Conservation (phyloP, 2,888 invertebrate species). For the Entomobrya proxima region DNA sequence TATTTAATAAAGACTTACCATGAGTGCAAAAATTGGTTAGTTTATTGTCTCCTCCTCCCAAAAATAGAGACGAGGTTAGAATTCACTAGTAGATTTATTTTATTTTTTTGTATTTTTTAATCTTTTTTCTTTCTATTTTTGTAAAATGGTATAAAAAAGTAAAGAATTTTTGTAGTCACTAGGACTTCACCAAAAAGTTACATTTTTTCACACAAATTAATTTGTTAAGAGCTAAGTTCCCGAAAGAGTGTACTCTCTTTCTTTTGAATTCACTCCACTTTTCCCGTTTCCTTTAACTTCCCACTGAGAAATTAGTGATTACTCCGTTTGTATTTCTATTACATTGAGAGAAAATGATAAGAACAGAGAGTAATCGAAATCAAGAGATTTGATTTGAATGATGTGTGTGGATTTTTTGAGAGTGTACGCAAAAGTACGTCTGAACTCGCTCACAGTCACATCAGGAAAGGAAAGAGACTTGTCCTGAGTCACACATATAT, state of each 20-base stretch:
- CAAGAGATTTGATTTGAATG: neutral
- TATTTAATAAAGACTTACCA: constrained; percentile 65
- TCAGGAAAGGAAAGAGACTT: constrained; percentile 72
- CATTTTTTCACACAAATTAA: constrained; percentile 61
- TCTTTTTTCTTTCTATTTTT: constrained; percentile 19
- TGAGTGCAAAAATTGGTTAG: constrained; percentile 63
- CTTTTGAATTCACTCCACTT: neutral
- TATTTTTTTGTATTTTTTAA: neutral
- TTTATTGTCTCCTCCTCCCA: constrained; percentile 62
- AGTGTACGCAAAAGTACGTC: constrained; percentile 12
- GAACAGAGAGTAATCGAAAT: neutral
- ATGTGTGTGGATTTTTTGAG: constrained; percentile 41
- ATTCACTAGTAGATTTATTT: neutral
- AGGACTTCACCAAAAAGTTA: constrained; percentile 62
- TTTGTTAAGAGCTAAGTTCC: constrained; percentile 49
- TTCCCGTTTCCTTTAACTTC: neutral
- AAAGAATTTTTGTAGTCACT: constrained; percentile 64
- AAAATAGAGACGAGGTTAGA: constrained; percentile 1
- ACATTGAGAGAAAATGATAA: constrained; percentile 25
- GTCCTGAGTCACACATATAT: constrained; percentile 67
- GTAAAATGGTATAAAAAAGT: constrained; percentile 40
- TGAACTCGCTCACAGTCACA: constrained; percentile 62
- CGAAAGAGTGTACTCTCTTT: neutral
- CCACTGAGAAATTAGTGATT: neutral
- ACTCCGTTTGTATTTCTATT: neutral